phyloP scores from a whole-genome alignment of 2,113 vertebrate genomes.

The Heliornis fulica region DNA sequence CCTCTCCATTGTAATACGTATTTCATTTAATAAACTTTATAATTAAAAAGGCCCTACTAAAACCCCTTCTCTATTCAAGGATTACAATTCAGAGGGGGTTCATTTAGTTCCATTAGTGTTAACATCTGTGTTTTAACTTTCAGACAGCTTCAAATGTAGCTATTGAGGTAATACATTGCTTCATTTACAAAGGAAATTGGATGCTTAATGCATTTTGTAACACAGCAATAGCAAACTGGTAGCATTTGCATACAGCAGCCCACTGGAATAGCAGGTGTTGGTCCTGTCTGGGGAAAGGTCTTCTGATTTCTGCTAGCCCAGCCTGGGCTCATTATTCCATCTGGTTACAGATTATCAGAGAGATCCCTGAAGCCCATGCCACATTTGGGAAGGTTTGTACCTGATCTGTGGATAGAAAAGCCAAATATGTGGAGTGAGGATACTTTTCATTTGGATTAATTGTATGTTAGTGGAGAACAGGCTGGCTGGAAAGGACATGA shows the following conservation, averaged over 20 bases:
- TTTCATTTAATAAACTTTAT: conserved; percentile 24
- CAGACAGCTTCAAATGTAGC: background rate
- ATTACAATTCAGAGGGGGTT: conserved; percentile 1
- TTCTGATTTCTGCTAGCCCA: background rate
- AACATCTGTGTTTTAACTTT: conserved; percentile 27
- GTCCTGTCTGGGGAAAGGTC: background rate
- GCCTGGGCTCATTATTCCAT: background rate
- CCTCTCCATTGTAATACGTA: background rate
- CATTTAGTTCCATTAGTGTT: conserved; percentile 28
- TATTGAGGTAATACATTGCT: background rate
- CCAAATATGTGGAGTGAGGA: background rate
- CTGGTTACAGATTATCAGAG: background rate
- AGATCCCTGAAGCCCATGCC: background rate
- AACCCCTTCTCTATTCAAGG: background rate
- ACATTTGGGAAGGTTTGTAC: background rate
- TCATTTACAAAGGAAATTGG: conserved; percentile 27
- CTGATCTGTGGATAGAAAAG: background rate
- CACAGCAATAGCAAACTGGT: background rate
- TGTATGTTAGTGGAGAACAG: background rate
- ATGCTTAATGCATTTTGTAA: background rate
- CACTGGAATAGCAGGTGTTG: background rate
- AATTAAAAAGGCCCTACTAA: background rate
- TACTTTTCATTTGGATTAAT: background rate
- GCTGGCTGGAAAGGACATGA: background rate
- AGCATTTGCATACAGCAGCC: background rate